Evolutionary conservation across 2,888 invertebrate species (phyloP).

Genomic region (Helobdella robusta): DNA sequence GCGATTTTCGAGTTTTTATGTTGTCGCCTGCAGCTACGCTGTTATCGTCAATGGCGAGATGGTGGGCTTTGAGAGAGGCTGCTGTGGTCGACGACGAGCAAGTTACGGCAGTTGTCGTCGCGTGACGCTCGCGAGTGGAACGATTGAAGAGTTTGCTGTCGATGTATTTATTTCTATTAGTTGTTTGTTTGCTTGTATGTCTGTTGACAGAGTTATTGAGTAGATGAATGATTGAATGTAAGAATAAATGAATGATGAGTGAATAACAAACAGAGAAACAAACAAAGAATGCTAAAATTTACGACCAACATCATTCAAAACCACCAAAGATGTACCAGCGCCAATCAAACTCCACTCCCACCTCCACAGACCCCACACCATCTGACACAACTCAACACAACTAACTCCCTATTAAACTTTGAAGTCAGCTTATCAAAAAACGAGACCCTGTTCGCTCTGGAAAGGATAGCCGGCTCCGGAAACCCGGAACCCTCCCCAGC

Average conservation of each 20-base stretch:
- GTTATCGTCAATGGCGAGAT: slow-evolving; percentile 37
- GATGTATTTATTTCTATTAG: not conserved
- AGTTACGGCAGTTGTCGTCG: not conserved
- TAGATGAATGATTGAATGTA: not conserved
- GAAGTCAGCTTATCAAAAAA: slow-evolving; percentile 98
- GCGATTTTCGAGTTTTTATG: slow-evolving; percentile 99
- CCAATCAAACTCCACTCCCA: not conserved
- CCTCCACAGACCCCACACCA: not conserved
- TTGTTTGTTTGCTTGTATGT: not conserved
- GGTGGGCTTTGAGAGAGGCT: not conserved
- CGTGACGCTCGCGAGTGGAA: slow-evolving; percentile 8
- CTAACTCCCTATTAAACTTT: slow-evolving; percentile 91
- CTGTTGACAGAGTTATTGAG: not conserved
- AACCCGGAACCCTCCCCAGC: not conserved
- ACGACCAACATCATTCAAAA: not conserved
- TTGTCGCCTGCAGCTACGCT: slow-evolving; percentile 66
- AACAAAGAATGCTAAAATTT: not conserved
- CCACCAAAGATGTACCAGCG: not conserved
- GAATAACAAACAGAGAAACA: not conserved
- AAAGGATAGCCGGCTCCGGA: slow-evolving; percentile 12
- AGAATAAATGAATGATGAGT: not conserved
- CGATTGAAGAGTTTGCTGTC: slow-evolving; percentile 20
- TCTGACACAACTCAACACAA: not conserved
- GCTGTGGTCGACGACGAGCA: not conserved
- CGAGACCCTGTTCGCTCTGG: slow-evolving; percentile 38